Evolutionary conservation across 2,797 vertebrate genomes (phyloP), one percentile per base, ranked within the genome.

Genomic region (Acipenser ruthenus): DNA sequence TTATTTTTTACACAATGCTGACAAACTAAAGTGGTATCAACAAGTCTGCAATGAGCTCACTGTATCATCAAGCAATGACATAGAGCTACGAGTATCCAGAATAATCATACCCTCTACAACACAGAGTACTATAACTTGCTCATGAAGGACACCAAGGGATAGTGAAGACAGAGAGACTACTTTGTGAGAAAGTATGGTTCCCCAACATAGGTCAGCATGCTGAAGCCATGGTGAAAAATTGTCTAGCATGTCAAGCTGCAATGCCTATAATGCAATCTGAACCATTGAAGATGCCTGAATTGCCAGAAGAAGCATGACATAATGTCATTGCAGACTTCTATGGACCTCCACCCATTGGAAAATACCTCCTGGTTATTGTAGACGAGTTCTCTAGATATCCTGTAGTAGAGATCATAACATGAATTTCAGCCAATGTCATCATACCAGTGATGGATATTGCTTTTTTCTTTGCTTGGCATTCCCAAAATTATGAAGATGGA

Each of bases 391-490:
- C 66, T 4, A 0, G 49, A 1, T 75, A 72, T 8, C 74, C 69
- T n/a, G 37, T 70, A 7, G 67, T 71, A 2, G 48, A 74, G 15
- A 47, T 11, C 10, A 52, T 73, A 0, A 50, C 7, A 1, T 73
- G 62, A 15, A 64, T 60, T 1, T 67, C 65, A 65, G 66, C 67
- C 0, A 74, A 62, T 9, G 47, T 65, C n/a, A 68, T 70, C 9
- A 70, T 73, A 15, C 62, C 52, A 11, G 51, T 66, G 1, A 8
- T 67, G 2, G 70, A 74, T 15, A 68, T 70, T 1, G 64, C n/a
- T 68, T 0, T 73, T 73, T 10, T 74, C 63, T 6, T 70, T 65
- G 18, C 73, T 78, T 49, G 68, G 67, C 1, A 76, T 76, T 1
- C 73, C 69, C 6, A 3, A 18, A 15, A n/a, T 67, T 2, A 0